Evolutionary conservation across 1,140 invertebrate genomes (phyloP).

Genomic region (Tetramorium simillimum): DNA sequence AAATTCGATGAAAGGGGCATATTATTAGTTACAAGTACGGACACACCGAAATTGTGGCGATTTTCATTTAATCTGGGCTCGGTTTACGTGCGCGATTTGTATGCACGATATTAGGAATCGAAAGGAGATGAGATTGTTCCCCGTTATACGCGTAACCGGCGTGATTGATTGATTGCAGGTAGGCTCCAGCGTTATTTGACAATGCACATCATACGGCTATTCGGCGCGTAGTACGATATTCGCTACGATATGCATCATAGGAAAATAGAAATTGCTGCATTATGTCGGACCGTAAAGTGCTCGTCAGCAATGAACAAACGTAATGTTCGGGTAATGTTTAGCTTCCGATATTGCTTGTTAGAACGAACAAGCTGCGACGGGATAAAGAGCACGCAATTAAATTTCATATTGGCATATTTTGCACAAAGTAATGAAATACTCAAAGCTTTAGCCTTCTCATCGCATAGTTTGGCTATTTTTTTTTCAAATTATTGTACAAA

Average conservation of each 20-base stretch:
- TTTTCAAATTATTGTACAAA: background rate
- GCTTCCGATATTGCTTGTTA: constrained; percentile 14
- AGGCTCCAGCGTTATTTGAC: constrained; percentile 19
- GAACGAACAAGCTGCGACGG: background rate
- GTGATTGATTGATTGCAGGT: constrained; percentile 42
- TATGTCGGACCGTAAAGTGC: constrained; percentile 34
- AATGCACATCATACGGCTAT: background rate
- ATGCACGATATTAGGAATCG: background rate
- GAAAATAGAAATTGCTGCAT: constrained; percentile 58
- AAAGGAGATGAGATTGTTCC: background rate
- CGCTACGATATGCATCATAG: constrained; percentile 4
- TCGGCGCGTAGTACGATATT: background rate
- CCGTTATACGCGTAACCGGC: background rate
- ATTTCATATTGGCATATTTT: constrained; percentile 6
- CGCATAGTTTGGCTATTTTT: background rate
- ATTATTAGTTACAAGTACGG: background rate
- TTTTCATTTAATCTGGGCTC: background rate
- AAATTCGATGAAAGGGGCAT: background rate
- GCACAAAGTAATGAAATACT: background rate
- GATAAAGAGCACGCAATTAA: background rate
- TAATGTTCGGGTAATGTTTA: constrained; percentile 59
- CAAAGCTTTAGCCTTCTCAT: background rate
- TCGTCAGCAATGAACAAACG: background rate
- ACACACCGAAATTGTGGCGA: background rate
- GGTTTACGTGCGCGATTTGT: background rate